Evolutionary conservation across 1,140 invertebrate genomes (phyloP), one percentile per base, ranked within the genome.

Genomic region (Carcinoscorpius rotundicauda): DNA sequence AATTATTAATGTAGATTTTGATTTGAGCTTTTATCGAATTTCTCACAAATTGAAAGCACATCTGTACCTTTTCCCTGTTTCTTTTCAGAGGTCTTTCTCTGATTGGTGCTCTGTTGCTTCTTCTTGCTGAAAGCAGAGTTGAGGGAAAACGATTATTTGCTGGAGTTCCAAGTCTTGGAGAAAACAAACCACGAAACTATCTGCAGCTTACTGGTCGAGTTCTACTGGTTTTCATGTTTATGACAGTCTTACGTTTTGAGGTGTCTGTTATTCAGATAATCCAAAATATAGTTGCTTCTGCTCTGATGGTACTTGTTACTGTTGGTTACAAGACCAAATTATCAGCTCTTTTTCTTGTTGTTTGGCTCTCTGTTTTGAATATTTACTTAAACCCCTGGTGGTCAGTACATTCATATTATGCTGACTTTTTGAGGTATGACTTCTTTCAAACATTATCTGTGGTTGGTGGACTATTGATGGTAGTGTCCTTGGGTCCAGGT

Each of bases 381-480:
- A 83, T 98, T 71, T 99, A 97, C 76, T 89, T 97, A 76, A 99
- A 99, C 77, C 90, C 91, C 57, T 99, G 91, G 89, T 99, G 97
- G 97, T 86, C 84, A 66, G 88, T 98, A 75, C 93, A 95, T 4
- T 82, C 88, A 5, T 89, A 97, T 77, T 93, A 93, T 74, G 92
- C 95, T 29, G 97, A 99, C 80, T 99, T 99, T 81, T 85, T 99
- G 59, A 99, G 99, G 84, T 99, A 99, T 75, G 97, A 99, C 79
- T 99, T 99, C 82, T 99, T 99, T 87, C 84, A 99, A 90, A 99
- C 96, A 52, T 78, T 98, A 67, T 99, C 96, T 62, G 97, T 99
- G 53, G 89, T 99, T 73, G 97, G 97, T 67, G 97, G 97, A 66
- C 84, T 99, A 10, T 80, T 99, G 56, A 95, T 99, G 87, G 95